Evolutionary conservation across 2,113 vertebrate genomes (phyloP).

Genomic region (Tapirus terrestris): DNA sequence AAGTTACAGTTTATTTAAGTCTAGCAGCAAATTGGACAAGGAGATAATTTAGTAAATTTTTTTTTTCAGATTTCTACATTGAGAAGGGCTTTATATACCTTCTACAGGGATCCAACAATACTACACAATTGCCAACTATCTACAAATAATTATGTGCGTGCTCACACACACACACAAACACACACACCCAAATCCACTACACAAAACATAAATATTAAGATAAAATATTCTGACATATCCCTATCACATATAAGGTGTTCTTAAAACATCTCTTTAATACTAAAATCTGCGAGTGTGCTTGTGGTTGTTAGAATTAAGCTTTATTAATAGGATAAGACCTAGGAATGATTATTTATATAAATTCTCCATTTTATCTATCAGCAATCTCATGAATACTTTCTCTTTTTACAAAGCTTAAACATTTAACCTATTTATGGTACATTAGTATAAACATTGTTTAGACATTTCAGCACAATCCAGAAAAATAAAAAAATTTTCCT

Average conservation of each 20-base stretch:
- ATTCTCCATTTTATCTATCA: background rate
- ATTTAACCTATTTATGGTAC: background rate
- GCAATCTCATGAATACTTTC: background rate
- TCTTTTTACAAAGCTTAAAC: background rate
- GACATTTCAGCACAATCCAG: background rate
- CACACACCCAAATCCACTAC: too few relatives aligned
- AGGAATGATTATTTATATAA: background rate
- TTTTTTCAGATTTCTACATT: background rate
- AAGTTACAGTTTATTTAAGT: background rate
- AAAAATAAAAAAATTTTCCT: constrained; percentile 8
- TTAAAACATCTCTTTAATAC: background rate
- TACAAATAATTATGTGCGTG: background rate
- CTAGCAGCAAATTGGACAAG: background rate
- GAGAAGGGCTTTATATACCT: background rate
- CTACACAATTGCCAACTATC: background rate
- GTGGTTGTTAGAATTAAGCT: background rate
- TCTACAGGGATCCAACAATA: background rate
- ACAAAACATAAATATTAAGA: background rate
- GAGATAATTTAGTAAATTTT: background rate
- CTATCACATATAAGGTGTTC: background rate
- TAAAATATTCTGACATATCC: background rate
- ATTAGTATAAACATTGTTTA: background rate
- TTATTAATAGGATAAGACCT: background rate
- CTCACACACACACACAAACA: too few relatives aligned
- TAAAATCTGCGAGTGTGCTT: background rate